Evolutionary conservation across 2,113 vertebrate species (phyloP).

Genomic region (Ceratotherium simum): DNA sequence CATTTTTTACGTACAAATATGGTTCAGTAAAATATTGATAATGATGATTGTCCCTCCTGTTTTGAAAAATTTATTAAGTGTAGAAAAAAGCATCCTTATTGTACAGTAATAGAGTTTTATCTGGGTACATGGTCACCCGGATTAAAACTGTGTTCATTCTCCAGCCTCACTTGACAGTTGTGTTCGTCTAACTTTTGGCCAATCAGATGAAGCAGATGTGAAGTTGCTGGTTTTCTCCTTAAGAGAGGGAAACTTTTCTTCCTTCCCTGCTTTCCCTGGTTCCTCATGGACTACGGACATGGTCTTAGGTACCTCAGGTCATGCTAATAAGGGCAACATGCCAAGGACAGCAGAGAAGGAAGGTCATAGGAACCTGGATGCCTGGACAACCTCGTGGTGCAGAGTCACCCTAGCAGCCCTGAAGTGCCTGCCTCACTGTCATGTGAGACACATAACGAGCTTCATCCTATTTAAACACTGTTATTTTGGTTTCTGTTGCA

Average conservation of each 20-base stretch:
- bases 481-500: background rate
- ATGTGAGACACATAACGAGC: no score
- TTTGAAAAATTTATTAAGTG: background rate
- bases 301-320: background rate
- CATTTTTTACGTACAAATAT: background rate
- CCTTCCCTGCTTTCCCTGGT: background rate
- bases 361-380: background rate
- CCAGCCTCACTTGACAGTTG: background rate
- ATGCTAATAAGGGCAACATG: rapidly evolving
- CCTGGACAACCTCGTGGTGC: background rate
- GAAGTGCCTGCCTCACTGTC: background rate
- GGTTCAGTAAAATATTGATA: background rate
- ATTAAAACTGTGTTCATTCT: background rate
- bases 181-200: rapidly evolving
- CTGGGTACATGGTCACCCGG: no score
- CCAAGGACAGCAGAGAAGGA: background rate
- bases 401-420: background rate
- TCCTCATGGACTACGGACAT: background rate
- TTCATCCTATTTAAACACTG: no score
- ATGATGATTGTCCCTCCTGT: background rate
- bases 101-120: background rate
- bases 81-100: no score
- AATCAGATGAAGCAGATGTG: background rate
- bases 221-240: background rate
- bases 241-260: background rate